A percentile compares a stretch with the other conserved stretches of the same genome.
phyloP scores from a whole-genome alignment of 2,888 invertebrate genomes.

The Aphodius sticticus region DNA sequence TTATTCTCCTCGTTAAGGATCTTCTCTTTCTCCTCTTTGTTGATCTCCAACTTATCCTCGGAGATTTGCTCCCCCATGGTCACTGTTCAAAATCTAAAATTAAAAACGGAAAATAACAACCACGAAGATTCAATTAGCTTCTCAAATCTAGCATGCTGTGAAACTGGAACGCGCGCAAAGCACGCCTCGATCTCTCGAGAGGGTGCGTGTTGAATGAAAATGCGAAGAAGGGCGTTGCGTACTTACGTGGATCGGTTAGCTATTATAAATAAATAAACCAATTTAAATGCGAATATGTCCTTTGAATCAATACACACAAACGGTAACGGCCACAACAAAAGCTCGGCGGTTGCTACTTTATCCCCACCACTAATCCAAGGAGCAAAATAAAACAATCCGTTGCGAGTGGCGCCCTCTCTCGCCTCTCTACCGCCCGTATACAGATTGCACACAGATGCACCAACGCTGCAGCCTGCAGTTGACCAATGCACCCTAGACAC shows the following conservation, averaged over 20 bases:
- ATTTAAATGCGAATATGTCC: background rate
- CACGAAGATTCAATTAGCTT: conserved; percentile 14
- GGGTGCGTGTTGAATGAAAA: background rate
- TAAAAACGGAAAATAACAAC: conserved; percentile 12
- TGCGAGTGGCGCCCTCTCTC: background rate
- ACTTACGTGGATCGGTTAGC: background rate
- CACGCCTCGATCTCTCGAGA: background rate
- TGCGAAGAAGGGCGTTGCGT: background rate
- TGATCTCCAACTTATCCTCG: conserved; percentile 73
- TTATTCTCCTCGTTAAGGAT: conserved; percentile 70
- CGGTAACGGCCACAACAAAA: conserved; percentile 23
- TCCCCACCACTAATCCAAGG: conserved; percentile 15
- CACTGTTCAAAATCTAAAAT: conserved; percentile 24
- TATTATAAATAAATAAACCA: background rate
- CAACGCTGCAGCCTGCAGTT: background rate
- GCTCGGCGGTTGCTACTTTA: conserved; percentile 10
- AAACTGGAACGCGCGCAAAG: background rate
- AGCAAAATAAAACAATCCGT: conserved; percentile 19
- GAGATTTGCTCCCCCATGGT: conserved; percentile 56
- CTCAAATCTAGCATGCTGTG: background rate
- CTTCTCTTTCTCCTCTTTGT: conserved; percentile 70
- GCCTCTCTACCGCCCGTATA: background rate
- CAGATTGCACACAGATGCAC: conserved; percentile 18
- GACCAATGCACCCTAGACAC: background rate
- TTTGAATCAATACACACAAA: conserved; percentile 22